Base-by-base conservation (phyloP, 2,113 vertebrate species). In the Columba livia region DNA sequence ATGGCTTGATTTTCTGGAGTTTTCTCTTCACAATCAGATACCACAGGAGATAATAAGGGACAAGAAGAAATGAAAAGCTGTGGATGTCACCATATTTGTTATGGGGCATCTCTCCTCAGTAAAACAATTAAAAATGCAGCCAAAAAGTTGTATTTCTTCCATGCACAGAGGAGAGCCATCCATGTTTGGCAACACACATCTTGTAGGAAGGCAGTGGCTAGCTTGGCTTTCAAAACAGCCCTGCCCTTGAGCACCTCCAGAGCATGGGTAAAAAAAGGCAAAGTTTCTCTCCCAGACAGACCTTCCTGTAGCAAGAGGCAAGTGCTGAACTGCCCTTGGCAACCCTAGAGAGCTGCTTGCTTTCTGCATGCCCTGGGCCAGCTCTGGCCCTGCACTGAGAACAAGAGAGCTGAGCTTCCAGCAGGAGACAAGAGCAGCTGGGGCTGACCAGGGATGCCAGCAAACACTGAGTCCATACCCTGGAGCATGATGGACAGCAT, bases 391-490 rank as follows among this genome's bases (percentile, higher is more conserved):
- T 8, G 2, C 24, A 21, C 4, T 1, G 10, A 15, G 19, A 79
- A 15, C 0, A 0, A 0, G 1, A 0, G 3, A 69, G 16, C 9
- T 1, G 3, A 65, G 38, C 38, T 82, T 36, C 61, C 53, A 69
- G 40, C 26, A n/a, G 42, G 6, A 79, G 12, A 32, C 17, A 51
- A 42, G 56, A 9, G 3, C 1, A 1, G 16, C 32, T 34, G 32
- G 36, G 29, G 40, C 24, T 54, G 12, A 32, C 7, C 1, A 3
- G 56, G 62, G 7, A 42, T 34, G 65, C 12, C 57, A 79, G 61
- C 61, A 72, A 71, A 77, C 34, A 18, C 1, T 8, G 31, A 75
- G 48, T 38, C 29, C 4, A 0, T 25, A 51, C 16, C 6, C 0
- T n/a, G 53, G 32, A 6, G 9, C 6, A 54, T 74, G 60, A 40